Evolutionary conservation across 1,140 invertebrate genomes (phyloP).

Genomic region (Drosophila setifemur): DNA sequence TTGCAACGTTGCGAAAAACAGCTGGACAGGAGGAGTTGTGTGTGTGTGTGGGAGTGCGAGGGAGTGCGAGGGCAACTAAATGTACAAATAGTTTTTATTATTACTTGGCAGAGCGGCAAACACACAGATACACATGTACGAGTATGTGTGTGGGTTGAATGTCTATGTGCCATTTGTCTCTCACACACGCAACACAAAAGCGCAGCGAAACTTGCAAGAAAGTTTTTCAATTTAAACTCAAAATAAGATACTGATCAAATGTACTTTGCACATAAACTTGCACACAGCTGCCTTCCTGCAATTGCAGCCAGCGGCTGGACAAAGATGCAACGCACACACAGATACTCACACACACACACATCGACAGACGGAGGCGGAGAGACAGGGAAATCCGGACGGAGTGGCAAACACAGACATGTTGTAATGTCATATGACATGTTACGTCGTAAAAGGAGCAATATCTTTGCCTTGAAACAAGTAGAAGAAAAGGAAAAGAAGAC

Average conservation of each 20-base stretch:
- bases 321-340: conserved; percentile 45
- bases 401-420: conserved; percentile 62
- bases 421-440: conserved; percentile 80
- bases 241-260: conserved; percentile 81
- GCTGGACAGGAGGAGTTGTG: conserved; percentile 39
- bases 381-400: conserved; percentile 7
- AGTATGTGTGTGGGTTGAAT: conserved; percentile 16
- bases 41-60: background rate
- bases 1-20: conserved; percentile 57
- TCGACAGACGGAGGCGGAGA: background rate
- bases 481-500: conserved; percentile 46
- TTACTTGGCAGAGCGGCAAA: conserved; percentile 70
- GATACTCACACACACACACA: background rate
- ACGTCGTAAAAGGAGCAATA: conserved; percentile 79
- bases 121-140: conserved; percentile 10
- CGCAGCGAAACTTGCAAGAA: conserved; percentile 78
- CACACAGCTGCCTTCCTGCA: conserved; percentile 59
- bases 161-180: conserved; percentile 69
- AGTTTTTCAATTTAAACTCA: conserved; percentile 81
- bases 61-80: conserved; percentile 46
- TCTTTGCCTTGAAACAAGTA: conserved; percentile 75
- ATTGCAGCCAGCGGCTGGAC: conserved; percentile 59
- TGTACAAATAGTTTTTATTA: conserved; percentile 81
- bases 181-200: conserved; percentile 74
- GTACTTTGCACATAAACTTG: conserved; percentile 81